Base-by-base conservation (phyloP, 2,113 vertebrate species). In the Rissa tridactyla region DNA sequence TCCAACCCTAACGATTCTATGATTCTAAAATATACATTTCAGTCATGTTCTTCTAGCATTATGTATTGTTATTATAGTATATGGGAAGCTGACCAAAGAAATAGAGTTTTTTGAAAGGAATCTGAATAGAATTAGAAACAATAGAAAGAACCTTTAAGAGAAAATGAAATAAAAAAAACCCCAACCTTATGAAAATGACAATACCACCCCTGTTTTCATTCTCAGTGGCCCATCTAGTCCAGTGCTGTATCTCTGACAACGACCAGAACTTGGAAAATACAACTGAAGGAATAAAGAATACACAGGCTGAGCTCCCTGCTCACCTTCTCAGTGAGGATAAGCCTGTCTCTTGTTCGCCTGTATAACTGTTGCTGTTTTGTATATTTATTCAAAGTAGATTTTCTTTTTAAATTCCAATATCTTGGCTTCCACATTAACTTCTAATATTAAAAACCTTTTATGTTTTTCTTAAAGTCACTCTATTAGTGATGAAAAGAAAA, bases 291-390 rank as follows among this genome's bases (percentile, higher is more conserved):
- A 51, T 42, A 82, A 80, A 4, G 20, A 61, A 29, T 20, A 8
- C 8, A 51, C 29, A 68, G 15, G 23, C 10, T 73, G 44, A 78
- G 5, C 5, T 61, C 22, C 82, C 49, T 81, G 17, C 38, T 84
- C 14, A 64, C 6, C 21, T 52, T 34, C 5, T 21, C 7, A 30
- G 27, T 57, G 38, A 68, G 10, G 30, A 62, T 38, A 68, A 72
- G 1, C 2, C 2, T 55, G 3, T 68, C 19, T 55, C 11, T 47
- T 54, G 29, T 70, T 58, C 49, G 3, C 4, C 13, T 42, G 4
- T 46, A 29, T 61, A 44, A 25, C 9, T 38, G 10, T 60, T 75
- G 11, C 2, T 72, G 7, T 10, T 78, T 68, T 73, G 51, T 21
- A 49, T 88, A 82, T 34, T 89, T 70, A 52, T 82, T 71, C 8